Evolutionary conservation across 2,113 vertebrate genomes (phyloP).

Genomic region (Lathamus discolor): DNA sequence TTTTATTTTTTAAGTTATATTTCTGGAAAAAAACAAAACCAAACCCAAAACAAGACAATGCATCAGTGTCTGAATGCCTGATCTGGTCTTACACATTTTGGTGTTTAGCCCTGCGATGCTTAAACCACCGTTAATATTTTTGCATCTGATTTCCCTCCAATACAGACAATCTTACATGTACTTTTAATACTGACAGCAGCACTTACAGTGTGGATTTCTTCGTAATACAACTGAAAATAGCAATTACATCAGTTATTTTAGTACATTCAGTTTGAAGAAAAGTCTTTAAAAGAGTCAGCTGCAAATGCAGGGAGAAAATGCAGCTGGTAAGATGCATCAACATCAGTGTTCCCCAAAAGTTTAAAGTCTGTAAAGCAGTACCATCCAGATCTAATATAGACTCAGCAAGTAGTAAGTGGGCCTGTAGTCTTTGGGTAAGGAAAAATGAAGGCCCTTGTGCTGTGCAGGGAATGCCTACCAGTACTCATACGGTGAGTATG

Average conservation of each 20-base stretch:
- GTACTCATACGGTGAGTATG: background rate
- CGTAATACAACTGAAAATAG: background rate
- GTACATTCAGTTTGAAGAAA: background rate
- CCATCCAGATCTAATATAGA: background rate
- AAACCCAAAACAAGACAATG: background rate
- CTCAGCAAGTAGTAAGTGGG: background rate
- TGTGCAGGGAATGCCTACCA: background rate
- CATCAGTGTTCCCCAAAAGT: background rate
- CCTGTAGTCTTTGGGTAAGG: background rate
- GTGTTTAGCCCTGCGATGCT: background rate
- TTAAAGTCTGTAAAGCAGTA: background rate
- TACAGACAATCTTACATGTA: background rate
- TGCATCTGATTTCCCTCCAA: background rate
- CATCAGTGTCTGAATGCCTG: background rate
- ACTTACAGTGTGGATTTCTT: background rate
- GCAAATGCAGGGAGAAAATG: background rate
- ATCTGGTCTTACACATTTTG: background rate
- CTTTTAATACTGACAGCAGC: background rate
- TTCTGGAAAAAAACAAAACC: background rate
- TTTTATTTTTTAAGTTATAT: background rate
- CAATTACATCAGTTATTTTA: background rate
- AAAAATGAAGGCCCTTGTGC: background rate
- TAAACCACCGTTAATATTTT: background rate
- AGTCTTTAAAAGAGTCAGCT: background rate
- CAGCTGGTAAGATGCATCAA: background rate